Percentiles rank a stretch among this genome's conserved stretches.
Evolutionary conservation across 2,113 vertebrate species (phyloP).

Genomic region (Cephalopholis sonnerati): DNA sequence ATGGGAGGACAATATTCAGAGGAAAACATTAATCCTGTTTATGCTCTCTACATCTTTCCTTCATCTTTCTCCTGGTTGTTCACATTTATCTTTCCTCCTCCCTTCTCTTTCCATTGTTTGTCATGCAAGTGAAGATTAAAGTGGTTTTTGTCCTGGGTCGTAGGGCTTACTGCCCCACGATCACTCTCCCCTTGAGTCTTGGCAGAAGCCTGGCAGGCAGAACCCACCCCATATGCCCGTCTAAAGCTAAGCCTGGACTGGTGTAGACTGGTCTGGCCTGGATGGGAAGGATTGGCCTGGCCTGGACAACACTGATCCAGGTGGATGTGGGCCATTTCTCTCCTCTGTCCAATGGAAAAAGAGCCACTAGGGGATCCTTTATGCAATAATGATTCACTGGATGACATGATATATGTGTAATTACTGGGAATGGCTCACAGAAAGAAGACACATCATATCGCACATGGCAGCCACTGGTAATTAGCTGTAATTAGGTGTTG

Average conservation of each 20-base stretch:
- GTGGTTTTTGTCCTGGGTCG: conserved; percentile 43
- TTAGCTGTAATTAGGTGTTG: conserved; percentile 72
- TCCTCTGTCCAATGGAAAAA: conserved; percentile 61
- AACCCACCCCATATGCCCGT: conserved; percentile 63
- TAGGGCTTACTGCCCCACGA: conserved; percentile 41
- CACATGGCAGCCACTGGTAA: conserved; percentile 67
- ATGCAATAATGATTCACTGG: conserved; percentile 69
- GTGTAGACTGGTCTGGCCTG: conserved; percentile 16
- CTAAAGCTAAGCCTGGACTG: conserved; percentile 16
- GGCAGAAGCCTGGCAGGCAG: conserved; percentile 44
- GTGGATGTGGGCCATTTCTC: conserved; percentile 72
- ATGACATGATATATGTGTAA: conserved; percentile 75
- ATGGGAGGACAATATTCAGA: background rate
- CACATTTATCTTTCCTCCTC: background rate
- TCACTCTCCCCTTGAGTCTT: conserved; percentile 54
- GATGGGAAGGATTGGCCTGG: conserved; percentile 35
- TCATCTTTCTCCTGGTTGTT: background rate
- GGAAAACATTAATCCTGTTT: background rate
- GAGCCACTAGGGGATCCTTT: conserved; percentile 62
- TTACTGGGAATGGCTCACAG: conserved; percentile 68
- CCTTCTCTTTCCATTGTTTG: conserved; percentile 51
- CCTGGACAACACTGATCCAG: conserved; percentile 49
- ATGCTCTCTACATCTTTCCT: background rate
- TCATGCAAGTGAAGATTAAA: conserved; percentile 67
- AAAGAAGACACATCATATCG: conserved; percentile 72